These are phyloP conservation scores for Miltochrista miniata DNA, from an alignment of 2,888 invertebrate species.

Conservation along the genomic window DNA sequence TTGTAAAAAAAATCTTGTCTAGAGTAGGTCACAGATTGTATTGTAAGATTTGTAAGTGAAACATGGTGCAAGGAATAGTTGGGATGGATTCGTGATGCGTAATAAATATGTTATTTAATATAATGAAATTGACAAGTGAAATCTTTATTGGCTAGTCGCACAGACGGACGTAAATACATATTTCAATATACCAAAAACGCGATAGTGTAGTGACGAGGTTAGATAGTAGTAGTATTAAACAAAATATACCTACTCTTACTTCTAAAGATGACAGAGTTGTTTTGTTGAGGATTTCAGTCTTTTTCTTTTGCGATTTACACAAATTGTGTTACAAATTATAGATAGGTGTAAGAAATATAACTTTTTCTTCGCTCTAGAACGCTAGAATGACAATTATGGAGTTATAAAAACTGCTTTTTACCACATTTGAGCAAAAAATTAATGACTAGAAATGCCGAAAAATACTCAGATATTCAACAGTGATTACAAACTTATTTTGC, in stretches of 20 bases:
- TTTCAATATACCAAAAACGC: constrained; percentile 41
- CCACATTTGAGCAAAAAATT: no score
- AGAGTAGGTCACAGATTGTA: constrained; percentile 30
- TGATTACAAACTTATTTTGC: no score
- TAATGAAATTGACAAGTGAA: constrained; percentile 25
- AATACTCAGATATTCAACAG: no score
- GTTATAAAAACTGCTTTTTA: no score
- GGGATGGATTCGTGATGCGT: constrained; percentile 43
- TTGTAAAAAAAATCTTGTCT: constrained; percentile 17
- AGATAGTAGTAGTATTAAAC: constrained; percentile 40
- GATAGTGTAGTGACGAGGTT: constrained; percentile 40
- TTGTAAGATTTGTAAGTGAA: constrained; percentile 37
- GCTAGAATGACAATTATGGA: no score
- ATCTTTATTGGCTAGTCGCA: constrained; percentile 44
- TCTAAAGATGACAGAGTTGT: constrained; percentile 28
- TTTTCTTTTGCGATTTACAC: constrained; percentile 4
- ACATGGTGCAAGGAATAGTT: constrained; percentile 47
- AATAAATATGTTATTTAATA: constrained; percentile 35
- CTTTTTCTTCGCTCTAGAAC: no score
- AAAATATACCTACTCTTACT: constrained; percentile 34
- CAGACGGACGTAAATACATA: constrained; percentile 26
- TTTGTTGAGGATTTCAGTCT: constrained; percentile 23
- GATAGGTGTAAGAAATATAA: no score
- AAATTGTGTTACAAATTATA: neutral
- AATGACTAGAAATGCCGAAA: no score